Evolutionary conservation across 1,140 invertebrate genomes (phyloP).

Genomic region (Tetragnatha versicolor): DNA sequence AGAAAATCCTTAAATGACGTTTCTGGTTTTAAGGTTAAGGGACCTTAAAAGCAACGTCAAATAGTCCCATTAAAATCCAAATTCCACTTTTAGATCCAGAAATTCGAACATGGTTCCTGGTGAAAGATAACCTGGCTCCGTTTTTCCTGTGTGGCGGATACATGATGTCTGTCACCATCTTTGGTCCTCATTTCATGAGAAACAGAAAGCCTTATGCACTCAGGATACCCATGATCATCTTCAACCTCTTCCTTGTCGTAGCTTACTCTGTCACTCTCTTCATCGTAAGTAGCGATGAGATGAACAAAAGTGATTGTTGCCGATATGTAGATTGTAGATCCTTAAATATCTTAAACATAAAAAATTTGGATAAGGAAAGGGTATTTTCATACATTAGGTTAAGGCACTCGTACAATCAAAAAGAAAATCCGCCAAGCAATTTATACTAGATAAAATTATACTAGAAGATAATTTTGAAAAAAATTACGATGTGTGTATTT

Average conservation of each 20-base stretch:
- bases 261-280: neutral
- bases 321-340: too few relatives aligned
- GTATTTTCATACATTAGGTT: neutral
- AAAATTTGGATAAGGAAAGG: too few relatives aligned
- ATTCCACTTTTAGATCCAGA: slow-evolving; percentile 17
- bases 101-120: slow-evolving; percentile 23
- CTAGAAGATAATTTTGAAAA: too few relatives aligned
- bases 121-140: slow-evolving; percentile 7
- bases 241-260: slow-evolving; percentile 52
- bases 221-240: slow-evolving; percentile 37
- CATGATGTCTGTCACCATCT: slow-evolving; percentile 37
- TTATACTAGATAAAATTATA: too few relatives aligned
- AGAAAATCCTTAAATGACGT: too few relatives aligned
- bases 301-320: neutral
- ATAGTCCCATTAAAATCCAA: too few relatives aligned
- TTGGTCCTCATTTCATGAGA: slow-evolving; percentile 57
- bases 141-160: slow-evolving; percentile 41
- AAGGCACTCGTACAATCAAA: too few relatives aligned
- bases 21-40: too few relatives aligned
- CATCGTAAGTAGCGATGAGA: neutral
- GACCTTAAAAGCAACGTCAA: too few relatives aligned
- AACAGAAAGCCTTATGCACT: slow-evolving; percentile 50
- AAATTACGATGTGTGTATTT: neutral
- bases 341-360: too few relatives aligned
- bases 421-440: too few relatives aligned